Conservation (phyloP, 1,140 invertebrate genomes). For the Proales similis region DNA sequence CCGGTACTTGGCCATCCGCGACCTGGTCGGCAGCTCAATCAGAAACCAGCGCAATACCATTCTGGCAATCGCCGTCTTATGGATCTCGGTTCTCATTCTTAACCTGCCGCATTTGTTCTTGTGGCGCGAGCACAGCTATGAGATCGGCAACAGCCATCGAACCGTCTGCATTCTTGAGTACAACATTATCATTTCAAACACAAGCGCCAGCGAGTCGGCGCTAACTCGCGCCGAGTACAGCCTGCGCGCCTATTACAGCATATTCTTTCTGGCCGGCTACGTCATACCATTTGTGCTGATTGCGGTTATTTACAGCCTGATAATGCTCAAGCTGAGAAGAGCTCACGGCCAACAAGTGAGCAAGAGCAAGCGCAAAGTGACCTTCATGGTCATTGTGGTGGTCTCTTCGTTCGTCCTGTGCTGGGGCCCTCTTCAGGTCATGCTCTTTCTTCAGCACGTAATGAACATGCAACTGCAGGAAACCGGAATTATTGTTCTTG, state of each 20-base stretch:
- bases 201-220: neutral
- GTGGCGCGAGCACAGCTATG: slow-evolving; percentile 55
- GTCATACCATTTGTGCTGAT: slow-evolving; percentile 61
- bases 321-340: slow-evolving; percentile 78
- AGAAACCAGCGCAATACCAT: slow-evolving; percentile 77
- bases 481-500: slow-evolving; percentile 15
- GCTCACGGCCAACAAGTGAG: slow-evolving; percentile 60
- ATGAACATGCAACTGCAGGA: slow-evolving; percentile 42
- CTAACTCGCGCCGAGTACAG: slow-evolving; percentile 39
- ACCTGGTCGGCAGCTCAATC: slow-evolving; percentile 81
- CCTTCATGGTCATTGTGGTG: slow-evolving; percentile 83
- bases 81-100: slow-evolving; percentile 68
- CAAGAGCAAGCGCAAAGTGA: slow-evolving; percentile 79
- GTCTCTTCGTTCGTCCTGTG: slow-evolving; percentile 87
- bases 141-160: slow-evolving; percentile 58
- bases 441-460: slow-evolving; percentile 52
- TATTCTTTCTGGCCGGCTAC: slow-evolving; percentile 55
- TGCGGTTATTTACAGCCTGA: slow-evolving; percentile 77
- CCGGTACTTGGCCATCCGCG: slow-evolving; percentile 84
- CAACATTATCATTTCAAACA: slow-evolving; percentile 41
- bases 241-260: slow-evolving; percentile 46
- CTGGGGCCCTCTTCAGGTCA: slow-evolving; percentile 82
- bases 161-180: slow-evolving; percentile 63
- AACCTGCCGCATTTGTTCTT: slow-evolving; percentile 66
- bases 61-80: slow-evolving; percentile 62